Evolutionary conservation across 2,888 invertebrate species (phyloP).

Genomic region (Sphaeridia pumilis): DNA sequence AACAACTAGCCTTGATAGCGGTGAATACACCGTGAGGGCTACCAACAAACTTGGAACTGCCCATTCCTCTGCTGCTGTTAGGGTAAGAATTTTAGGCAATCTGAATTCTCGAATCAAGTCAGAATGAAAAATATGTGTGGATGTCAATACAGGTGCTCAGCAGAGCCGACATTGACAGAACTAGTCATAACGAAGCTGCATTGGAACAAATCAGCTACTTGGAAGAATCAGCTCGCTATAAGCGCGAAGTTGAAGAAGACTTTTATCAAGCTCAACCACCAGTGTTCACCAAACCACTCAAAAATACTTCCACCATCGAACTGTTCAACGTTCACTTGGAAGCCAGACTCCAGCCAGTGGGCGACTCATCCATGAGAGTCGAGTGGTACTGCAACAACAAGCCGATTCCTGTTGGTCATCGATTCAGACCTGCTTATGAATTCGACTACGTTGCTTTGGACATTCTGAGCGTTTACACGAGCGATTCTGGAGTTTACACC

Average conservation of each 20-base stretch:
- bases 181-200: constrained; percentile 83
- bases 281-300: constrained; percentile 72
- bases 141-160: constrained; percentile 13
- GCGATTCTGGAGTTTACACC: constrained; percentile 91
- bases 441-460: constrained; percentile 96
- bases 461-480: constrained; percentile 89
- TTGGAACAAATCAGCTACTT: constrained; percentile 82
- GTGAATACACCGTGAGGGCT: constrained; percentile 87
- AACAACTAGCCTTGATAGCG: constrained; percentile 84
- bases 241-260: constrained; percentile 61
- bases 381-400: constrained; percentile 95
- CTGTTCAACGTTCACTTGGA: constrained; percentile 85
- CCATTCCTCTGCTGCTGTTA: constrained; percentile 79
- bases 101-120: neutral
- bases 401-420: constrained; percentile 78
- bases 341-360: constrained; percentile 69
- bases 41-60: constrained; percentile 87
- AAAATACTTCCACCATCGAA: constrained; percentile 80
- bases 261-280: constrained; percentile 73
- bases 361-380: constrained; percentile 59
- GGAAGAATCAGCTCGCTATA: constrained; percentile 55
- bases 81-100: constrained; percentile 41
- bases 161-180: constrained; percentile 48
- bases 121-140: too few species aligned
- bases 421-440: constrained; percentile 91